Percentiles rank a stretch among this genome's conserved stretches.
phyloP scores from a whole-genome alignment of 1,140 invertebrate genomes.

The Arion vulgaris region DNA sequence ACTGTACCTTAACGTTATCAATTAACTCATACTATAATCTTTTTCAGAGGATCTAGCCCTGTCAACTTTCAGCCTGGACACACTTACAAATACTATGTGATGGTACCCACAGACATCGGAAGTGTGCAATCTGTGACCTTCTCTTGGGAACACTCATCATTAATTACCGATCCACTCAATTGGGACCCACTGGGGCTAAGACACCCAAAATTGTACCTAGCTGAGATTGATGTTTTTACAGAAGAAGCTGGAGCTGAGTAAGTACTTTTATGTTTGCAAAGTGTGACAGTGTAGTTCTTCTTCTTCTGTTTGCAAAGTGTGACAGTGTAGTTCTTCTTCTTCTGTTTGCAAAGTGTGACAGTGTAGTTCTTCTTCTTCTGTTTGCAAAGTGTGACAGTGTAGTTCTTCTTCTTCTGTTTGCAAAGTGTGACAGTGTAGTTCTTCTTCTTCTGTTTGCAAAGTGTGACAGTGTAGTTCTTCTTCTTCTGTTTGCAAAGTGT shows the following conservation, averaged over 20 bases:
- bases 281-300: not conserved
- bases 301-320: not conserved
- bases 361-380: no score
- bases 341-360: no score
- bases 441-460: no score
- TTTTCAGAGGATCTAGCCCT: not conserved
- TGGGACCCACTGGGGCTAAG: constrained; percentile 24
- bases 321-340: no score
- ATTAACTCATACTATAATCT: no score
- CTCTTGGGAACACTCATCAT: not conserved
- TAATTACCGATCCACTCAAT: not conserved
- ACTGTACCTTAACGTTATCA: no score
- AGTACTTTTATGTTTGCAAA: not conserved
- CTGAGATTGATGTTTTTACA: constrained; percentile 14
- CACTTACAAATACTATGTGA: not conserved
- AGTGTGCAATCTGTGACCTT: constrained; percentile 12
- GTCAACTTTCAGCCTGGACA: not conserved
- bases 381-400: no score
- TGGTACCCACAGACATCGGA: not conserved
- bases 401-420: no score
- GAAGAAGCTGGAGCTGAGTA: constrained; percentile 2
- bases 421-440: no score
- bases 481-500: no score
- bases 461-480: no score
- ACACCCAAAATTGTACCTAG: not conserved